Percentiles rank a stretch among this genome's conserved stretches.
Conservation (phyloP, 2,797 vertebrate species). For the Allobates femoralis region DNA sequence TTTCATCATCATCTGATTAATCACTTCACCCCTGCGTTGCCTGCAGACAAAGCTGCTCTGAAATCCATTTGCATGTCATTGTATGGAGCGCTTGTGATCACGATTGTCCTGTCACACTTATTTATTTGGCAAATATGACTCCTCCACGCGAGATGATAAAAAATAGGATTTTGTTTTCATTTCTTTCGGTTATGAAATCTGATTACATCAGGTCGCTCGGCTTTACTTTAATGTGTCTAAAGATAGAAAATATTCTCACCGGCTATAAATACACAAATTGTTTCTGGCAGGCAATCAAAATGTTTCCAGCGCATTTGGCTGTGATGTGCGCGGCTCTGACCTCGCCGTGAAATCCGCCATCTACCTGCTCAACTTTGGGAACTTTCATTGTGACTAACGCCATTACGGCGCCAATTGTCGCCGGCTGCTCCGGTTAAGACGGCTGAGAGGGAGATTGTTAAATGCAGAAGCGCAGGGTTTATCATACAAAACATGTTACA, state of each 20-base stretch:
- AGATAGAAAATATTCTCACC: constrained; percentile 60
- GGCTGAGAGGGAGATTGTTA: not conserved
- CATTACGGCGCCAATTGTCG: constrained; percentile 48
- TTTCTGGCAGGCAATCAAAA: constrained; percentile 63
- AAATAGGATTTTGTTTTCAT: constrained; percentile 57
- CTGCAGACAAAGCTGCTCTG: constrained; percentile 1
- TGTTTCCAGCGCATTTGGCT: constrained; percentile 48
- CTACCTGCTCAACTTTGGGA: constrained; percentile 39
- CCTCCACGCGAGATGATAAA: constrained; percentile 31
- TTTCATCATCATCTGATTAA: constrained; percentile 36
- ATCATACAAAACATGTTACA: constrained; percentile 36
- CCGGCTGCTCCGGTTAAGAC: constrained; percentile 20
- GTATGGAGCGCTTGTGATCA: constrained; percentile 30
- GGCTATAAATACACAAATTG: constrained; percentile 61
- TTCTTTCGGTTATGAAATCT: constrained; percentile 55
- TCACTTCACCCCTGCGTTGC: not conserved
- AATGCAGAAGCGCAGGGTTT: not conserved
- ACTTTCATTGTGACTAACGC: constrained; percentile 52
- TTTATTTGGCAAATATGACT: constrained; percentile 58
- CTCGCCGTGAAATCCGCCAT: constrained; percentile 22
- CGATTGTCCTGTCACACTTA: constrained; percentile 62
- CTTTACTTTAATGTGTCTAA: constrained; percentile 58
- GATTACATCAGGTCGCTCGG: constrained; percentile 59
- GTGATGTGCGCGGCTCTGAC: constrained; percentile 46
- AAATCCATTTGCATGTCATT: constrained; percentile 58